These are phyloP conservation scores for Panopea generosa DNA, from an alignment of 2,888 invertebrate species.

Conservation along the genomic window DNA sequence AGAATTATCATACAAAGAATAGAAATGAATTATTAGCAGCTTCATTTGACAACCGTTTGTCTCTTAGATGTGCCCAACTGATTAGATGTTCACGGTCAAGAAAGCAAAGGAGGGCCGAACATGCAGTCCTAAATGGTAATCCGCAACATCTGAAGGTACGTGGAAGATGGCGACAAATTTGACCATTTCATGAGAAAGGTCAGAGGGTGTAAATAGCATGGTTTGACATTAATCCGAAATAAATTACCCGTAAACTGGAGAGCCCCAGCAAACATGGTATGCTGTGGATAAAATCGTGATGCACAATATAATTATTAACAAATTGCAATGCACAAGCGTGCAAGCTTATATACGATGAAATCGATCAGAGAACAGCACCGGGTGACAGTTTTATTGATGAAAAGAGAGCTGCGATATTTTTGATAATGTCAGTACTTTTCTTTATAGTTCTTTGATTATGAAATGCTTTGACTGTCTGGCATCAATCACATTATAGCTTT, in stretches of 20 bases:
- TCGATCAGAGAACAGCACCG: no score
- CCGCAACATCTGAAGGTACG: slow-evolving; percentile 44
- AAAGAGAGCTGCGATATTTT: no score
- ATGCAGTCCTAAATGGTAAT: slow-evolving; percentile 29
- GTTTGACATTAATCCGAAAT: slow-evolving; percentile 53
- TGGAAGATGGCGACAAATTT: slow-evolving; percentile 29
- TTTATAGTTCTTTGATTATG: no score
- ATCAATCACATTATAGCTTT: no score
- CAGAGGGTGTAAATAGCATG: slow-evolving; percentile 23
- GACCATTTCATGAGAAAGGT: slow-evolving; percentile 30
- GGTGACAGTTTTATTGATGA: no score
- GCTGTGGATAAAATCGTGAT: slow-evolving; percentile 8
- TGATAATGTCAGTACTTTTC: no score
- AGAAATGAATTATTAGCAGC: slow-evolving; percentile 50
- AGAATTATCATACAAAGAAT: slow-evolving; percentile 52
- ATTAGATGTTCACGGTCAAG: slow-evolving; percentile 49
- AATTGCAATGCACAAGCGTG: neutral
- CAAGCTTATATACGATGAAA: no score
- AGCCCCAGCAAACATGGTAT: neutral
- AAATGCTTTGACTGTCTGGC: no score
- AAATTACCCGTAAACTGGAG: slow-evolving; percentile 47
- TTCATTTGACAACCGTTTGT: slow-evolving; percentile 55
- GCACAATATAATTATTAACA: slow-evolving; percentile 1
- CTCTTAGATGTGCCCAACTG: slow-evolving; percentile 51
- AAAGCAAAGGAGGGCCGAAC: slow-evolving; percentile 28